Conservation (phyloP, 2,888 invertebrate genomes). For the Caenorhabditis sp. region DNA sequence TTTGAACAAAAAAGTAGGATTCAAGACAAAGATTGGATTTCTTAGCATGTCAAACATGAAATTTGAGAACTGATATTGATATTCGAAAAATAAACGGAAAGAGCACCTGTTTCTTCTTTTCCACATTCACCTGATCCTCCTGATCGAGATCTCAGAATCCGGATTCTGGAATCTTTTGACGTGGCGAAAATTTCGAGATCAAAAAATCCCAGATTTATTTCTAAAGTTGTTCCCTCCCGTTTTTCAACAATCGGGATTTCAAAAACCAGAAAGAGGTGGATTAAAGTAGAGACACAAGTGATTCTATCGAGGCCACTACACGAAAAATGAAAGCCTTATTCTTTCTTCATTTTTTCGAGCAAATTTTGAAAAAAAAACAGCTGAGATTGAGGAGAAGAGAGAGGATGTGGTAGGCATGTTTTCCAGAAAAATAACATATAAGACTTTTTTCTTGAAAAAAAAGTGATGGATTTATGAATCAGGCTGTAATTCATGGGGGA, state of each 20-base stretch:
- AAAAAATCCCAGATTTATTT: neutral
- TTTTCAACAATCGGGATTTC: constrained; percentile 3
- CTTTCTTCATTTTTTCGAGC: constrained; percentile 7
- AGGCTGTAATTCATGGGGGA: too few relatives aligned
- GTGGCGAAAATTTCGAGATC: too few relatives aligned
- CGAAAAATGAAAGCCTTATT: constrained; percentile 1
- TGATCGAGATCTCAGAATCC: neutral
- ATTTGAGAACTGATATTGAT: constrained; percentile 19
- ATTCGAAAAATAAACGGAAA: neutral
- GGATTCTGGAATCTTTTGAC: too few relatives aligned
- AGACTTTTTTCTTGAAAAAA: neutral
- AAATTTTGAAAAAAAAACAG: constrained; percentile 12
- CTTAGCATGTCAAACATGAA: constrained; percentile 4
- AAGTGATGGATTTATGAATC: too few relatives aligned
- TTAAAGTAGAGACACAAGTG: constrained; percentile 35
- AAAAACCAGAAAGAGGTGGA: neutral
- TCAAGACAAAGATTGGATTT: neutral
- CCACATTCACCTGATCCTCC: constrained; percentile 4
- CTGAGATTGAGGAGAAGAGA: neutral
- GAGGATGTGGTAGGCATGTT: neutral
- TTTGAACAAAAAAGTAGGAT: neutral
- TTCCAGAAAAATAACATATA: neutral
- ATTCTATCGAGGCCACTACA: constrained; percentile 4
- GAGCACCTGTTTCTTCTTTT: constrained; percentile 11
- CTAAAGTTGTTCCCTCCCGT: neutral